Evolutionary conservation across 2,888 invertebrate genomes (phyloP), one percentile per base, ranked within the genome.

Genomic region (Ophion costatus): DNA sequence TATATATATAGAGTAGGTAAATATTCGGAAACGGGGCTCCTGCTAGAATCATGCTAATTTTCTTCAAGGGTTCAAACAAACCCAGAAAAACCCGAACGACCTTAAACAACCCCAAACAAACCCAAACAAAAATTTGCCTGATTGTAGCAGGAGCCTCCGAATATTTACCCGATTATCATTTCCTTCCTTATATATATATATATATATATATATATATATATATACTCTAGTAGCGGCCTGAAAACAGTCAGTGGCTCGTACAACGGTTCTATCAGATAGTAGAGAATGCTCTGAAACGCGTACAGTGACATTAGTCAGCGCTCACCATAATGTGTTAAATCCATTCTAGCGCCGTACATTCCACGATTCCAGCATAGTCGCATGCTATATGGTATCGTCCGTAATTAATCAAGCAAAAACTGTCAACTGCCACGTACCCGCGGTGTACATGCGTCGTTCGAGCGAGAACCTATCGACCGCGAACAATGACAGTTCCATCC

Each of bases 361-460:
- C 57, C 78, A 74, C 74, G 70, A 22, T 67, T 11, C 45, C 45
- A 14, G 45, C 11, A 45, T 45, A 45, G 45, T 10, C 45, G n/a
- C 29, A 73, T 17, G 45, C 38, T 71, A 45, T 78, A 88, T 83
- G 80, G 85, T 82, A 83, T 82, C 85, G 85, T 87, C 88, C 87
- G 88, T 84, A 89, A 91, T 91, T 91, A 90, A 90, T 91, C 89
- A 90, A 90, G 89, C 90, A 90, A 91, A 90, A 91, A 91, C 89
- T 90, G 90, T 90, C 91, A 91, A 89, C 87, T 89, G 89, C 90
- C 90, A 89, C 83, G 86, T 87, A 29, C 83, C 84, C 82, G 69
- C 85, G 86, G 87, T 86, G 88, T 45, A 11, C 88, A 83, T 82
- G 77, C 88, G 88, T 90, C 87, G 87, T 80, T 79, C 83, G 85